phyloP scores from a whole-genome alignment of 2,888 invertebrate genomes.

The Calameuta filiformis region DNA sequence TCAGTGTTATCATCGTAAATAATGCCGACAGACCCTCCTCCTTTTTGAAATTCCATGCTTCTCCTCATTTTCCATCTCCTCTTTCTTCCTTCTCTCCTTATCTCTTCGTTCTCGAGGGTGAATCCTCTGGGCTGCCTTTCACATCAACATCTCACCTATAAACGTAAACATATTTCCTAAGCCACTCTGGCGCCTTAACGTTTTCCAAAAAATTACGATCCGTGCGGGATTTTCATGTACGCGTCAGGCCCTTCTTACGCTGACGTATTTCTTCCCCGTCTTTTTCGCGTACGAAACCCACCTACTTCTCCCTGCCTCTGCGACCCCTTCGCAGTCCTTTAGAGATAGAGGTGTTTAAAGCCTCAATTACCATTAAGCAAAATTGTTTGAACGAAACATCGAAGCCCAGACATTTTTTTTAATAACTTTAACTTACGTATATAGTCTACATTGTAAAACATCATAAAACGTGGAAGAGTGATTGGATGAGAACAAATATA shows the following conservation, averaged over 20 bases:
- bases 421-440: background rate
- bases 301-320: background rate
- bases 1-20: constrained; percentile 22
- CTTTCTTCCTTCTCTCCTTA: background rate
- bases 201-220: background rate
- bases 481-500: constrained; percentile 1
- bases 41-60: background rate
- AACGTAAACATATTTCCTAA: background rate
- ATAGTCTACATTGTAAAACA: background rate
- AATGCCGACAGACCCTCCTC: constrained; percentile 6
- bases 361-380: background rate
- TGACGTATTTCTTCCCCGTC: background rate
- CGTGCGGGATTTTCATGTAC: background rate
- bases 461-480: background rate
- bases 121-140: background rate
- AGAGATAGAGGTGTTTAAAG: background rate
- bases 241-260: background rate
- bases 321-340: background rate
- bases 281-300: background rate
- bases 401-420: background rate
- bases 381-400: background rate
- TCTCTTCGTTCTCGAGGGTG: background rate
- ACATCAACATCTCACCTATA: background rate
- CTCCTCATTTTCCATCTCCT: background rate
- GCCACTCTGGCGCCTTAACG: background rate